A percentile compares a stretch with the other conserved stretches of the same genome.
phyloP scores from a whole-genome alignment of 92 coral and sea anemone species.

The Zoanthus sociatus region DNA sequence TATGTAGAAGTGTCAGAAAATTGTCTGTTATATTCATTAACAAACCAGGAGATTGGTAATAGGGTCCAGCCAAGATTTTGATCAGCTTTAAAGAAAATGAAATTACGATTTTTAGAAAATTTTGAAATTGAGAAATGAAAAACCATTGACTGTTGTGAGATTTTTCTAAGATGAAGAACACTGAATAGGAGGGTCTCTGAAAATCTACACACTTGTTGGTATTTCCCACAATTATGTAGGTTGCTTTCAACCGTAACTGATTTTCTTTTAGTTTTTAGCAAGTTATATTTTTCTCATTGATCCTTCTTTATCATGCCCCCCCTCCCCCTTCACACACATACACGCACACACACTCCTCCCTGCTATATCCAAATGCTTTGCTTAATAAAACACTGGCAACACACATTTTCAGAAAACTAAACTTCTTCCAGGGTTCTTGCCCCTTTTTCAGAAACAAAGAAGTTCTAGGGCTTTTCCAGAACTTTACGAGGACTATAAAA shows the following conservation, averaged over 20 bases:
- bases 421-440: no score
- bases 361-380: no score
- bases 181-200: conserved; percentile 29
- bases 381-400: no score
- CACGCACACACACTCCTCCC: no score
- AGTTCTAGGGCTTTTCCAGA: neutral
- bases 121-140: conserved; percentile 4
- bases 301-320: no score
- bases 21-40: neutral
- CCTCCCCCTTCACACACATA: no score
- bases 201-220: conserved; percentile 29
- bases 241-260: conserved; percentile 40
- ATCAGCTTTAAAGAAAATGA: conserved; percentile 5
- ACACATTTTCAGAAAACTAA: no score
- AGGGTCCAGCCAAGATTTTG: conserved; percentile 4
- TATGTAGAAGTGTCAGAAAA: neutral
- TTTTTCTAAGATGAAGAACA: conserved; percentile 30
- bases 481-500: neutral
- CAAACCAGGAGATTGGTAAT: neutral
- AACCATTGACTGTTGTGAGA: conserved; percentile 38
- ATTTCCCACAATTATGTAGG: conserved; percentile 14
- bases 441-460: neutral
- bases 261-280: conserved; percentile 47
- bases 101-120: neutral
- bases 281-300: conserved; percentile 28